Percentiles rank a stretch among this genome's conserved stretches.
These are phyloP conservation scores for Actinernus sp. DNA, from an alignment of 92 coral and sea anemone species.

Conservation along the genomic window DNA sequence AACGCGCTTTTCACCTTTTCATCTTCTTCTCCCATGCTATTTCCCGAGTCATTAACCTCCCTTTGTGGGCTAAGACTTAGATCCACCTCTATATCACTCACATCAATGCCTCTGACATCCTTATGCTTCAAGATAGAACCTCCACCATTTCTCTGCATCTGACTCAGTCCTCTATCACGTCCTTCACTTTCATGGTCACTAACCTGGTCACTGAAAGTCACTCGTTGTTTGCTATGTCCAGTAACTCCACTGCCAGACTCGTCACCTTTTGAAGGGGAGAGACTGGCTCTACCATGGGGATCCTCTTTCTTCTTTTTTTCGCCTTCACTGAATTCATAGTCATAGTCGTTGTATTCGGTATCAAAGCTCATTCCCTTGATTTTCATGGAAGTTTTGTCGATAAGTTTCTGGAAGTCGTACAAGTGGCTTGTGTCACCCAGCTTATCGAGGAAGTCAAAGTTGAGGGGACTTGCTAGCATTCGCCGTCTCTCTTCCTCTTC, in stretches of 20 bases:
- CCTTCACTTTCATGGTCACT: constrained; percentile 41
- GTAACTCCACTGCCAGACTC: constrained; percentile 6
- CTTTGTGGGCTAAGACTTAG: not conserved
- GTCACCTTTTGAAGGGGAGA: constrained; percentile 18
- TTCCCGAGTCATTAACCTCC: not conserved
- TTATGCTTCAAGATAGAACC: not conserved
- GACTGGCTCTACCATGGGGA: constrained; percentile 8
- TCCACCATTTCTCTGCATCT: not conserved
- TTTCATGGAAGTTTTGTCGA: constrained; percentile 73
- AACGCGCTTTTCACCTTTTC: constrained; percentile 1
- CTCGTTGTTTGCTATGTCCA: constrained; percentile 29
- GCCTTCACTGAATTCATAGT: constrained; percentile 45
- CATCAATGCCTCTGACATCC: constrained; percentile 48
- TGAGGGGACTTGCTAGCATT: constrained; percentile 64
- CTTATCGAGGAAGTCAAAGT: constrained; percentile 78
- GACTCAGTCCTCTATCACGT: constrained; percentile 2
- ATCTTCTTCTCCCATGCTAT: constrained; percentile 3
- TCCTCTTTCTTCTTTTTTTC: constrained; percentile 13
- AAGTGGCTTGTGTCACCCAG: constrained; percentile 72
- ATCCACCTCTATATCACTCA: constrained; percentile 62
- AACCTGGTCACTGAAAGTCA: constrained; percentile 70
- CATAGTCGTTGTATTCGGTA: constrained; percentile 61
- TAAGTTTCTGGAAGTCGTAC: constrained; percentile 73
- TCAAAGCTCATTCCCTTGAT: constrained; percentile 71
- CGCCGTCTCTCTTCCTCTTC: constrained; percentile 59